Evolutionary conservation across 1,140 invertebrate species (phyloP).

Genomic region (Drosophila quadrilineata): DNA sequence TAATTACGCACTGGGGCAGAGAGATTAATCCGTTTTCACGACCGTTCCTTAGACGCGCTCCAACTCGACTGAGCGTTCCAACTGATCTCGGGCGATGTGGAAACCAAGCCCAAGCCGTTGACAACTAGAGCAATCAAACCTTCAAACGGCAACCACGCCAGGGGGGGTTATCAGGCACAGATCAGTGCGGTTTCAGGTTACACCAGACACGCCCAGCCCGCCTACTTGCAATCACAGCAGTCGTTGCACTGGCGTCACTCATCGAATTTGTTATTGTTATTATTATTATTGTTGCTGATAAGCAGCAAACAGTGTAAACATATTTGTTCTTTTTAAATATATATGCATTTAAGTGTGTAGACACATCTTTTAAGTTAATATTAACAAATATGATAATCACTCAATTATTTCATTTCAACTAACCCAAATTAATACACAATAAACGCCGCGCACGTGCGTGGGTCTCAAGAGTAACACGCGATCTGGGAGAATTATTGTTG

Average conservation of each 20-base stretch:
- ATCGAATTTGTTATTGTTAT: constrained; percentile 48
- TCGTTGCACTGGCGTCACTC: constrained; percentile 56
- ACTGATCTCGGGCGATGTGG: background rate
- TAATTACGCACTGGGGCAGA: no score
- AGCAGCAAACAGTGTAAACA: constrained; percentile 47
- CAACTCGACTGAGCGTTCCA: constrained; percentile 23
- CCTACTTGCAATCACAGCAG: constrained; percentile 32
- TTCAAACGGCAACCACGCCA: background rate
- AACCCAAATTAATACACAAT: constrained; percentile 46
- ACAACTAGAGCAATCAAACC: constrained; percentile 30
- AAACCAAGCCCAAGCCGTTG: constrained; percentile 43
- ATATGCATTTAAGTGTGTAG: background rate
- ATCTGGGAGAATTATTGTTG: no score
- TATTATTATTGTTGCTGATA: constrained; percentile 39
- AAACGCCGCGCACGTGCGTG: constrained; percentile 52
- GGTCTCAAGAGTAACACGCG: background rate
- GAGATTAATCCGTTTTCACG: no score
- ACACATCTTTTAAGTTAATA: no score
- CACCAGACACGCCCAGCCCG: constrained; percentile 27
- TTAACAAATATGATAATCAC: background rate
- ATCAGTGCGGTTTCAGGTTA: constrained; percentile 44
- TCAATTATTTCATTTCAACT: constrained; percentile 17
- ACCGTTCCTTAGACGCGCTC: constrained; percentile 4
- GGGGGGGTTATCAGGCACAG: constrained; percentile 63
- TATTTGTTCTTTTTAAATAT: constrained; percentile 3